Evolutionary conservation across 2,888 invertebrate genomes (phyloP), one percentile per base, ranked within the genome.

Genomic region (Leucania comma): DNA sequence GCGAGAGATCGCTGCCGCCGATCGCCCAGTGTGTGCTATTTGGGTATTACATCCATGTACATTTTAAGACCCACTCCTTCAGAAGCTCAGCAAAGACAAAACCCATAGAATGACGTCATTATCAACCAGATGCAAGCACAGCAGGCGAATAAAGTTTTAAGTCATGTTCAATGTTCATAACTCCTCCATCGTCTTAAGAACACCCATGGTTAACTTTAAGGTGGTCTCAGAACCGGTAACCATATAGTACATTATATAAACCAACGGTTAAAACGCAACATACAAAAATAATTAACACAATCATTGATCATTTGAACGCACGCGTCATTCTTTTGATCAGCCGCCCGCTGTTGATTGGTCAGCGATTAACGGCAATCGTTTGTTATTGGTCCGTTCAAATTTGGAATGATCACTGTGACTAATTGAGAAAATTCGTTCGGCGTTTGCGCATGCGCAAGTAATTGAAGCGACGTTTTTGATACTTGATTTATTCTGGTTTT

Each of bases 331-430:
- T 65, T 84, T 82, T 84, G 85, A 84, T 79, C 69, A 42, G 38
- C 84, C 84, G 83, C 75, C 48, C n/a, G 35, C 58, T 53, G 66
- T 22, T 80, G 77, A 80, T 83, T 85, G 85, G 81, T 35, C 48
- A 26, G 24, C 65, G 58, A 64, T 66, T 81, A 85, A 80, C 83
- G 86, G 80, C 83, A 84, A 75, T 71, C 64, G 71, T 61, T 77
- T 72, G 65, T 71, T 72, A 85, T 84, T 84, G 86, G 82, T 58
- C 78, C 71, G 77, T 86, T 87, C 79, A 72, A 86, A 87, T 88
- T 87, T 88, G 82, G 84, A 89, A 88, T 84, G 83, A 82, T 82
- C 70, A 59, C 73, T 72, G 79, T 84, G 82, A 86, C 81, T 85
- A 84, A 86, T 86, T 80, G 58, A 66, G 67, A 62, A 75, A 74